These are phyloP conservation scores for Stramonita haemastoma DNA, from an alignment of 2,888 invertebrate species.

Conservation along the genomic window DNA sequence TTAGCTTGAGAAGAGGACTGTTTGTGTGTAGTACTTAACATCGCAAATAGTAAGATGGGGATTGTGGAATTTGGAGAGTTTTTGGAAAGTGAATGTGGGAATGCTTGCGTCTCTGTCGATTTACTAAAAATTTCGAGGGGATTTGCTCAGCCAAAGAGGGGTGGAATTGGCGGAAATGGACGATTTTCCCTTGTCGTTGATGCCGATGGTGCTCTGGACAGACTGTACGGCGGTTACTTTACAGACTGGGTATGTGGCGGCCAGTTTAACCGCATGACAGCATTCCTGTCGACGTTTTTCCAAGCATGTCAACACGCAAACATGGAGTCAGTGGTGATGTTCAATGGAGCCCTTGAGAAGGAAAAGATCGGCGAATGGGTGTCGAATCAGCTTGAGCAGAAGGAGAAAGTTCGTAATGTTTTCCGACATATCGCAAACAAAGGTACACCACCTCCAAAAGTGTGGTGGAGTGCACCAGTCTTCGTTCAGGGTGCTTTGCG, in stretches of 20 bases:
- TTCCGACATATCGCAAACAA: conserved; percentile 89
- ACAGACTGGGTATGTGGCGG: conserved; percentile 97
- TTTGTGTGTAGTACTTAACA: conserved; percentile 1
- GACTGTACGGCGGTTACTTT: conserved; percentile 93
- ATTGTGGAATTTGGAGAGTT: conserved; percentile 87
- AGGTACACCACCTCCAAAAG: conserved; percentile 93
- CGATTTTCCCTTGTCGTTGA: conserved; percentile 86
- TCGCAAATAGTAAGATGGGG: conserved; percentile 43
- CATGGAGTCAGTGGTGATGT: conserved; percentile 89
- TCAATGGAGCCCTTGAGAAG: conserved; percentile 89
- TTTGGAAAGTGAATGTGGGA: conserved; percentile 86
- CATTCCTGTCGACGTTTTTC: conserved; percentile 88
- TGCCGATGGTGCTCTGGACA: conserved; percentile 92
- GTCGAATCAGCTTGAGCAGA: conserved; percentile 85
- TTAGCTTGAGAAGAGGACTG: neutral
- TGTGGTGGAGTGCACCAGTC: conserved; percentile 93
- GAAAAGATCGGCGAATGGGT: conserved; percentile 86
- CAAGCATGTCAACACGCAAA: conserved; percentile 86
- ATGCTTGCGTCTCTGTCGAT: conserved; percentile 86
- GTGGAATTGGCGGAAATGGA: conserved; percentile 57
- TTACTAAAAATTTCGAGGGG: conserved; percentile 88
- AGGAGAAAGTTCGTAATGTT: conserved; percentile 88
- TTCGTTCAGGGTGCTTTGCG: conserved; percentile 89
- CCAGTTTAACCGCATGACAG: conserved; percentile 94
- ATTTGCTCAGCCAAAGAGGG: conserved; percentile 72